Conservation (phyloP, 2,888 invertebrate species). For the Dermolepida albohirtum region DNA sequence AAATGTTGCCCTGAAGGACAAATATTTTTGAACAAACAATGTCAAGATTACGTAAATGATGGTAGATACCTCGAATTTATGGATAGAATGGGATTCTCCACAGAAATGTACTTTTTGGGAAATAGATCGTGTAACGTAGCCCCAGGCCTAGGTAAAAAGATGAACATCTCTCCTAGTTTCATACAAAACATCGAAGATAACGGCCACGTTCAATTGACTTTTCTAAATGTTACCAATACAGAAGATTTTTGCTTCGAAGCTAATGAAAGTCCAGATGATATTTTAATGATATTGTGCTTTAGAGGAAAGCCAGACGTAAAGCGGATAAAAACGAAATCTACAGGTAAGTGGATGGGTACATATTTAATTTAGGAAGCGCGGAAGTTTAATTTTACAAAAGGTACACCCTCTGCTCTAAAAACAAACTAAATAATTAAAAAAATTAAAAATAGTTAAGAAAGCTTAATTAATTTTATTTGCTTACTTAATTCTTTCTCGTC, state of each 20-base stretch:
- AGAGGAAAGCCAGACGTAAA: not conserved
- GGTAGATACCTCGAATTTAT: not conserved
- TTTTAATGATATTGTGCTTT: constrained; percentile 5
- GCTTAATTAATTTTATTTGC: too few species aligned
- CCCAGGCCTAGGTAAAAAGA: not conserved
- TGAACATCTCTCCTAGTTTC: not conserved
- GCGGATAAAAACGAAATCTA: too few species aligned
- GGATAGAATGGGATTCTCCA: not conserved
- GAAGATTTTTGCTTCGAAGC: constrained; percentile 6
- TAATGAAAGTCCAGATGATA: constrained; percentile 3
- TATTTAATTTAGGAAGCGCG: too few species aligned
- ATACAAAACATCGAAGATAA: constrained; percentile 5
- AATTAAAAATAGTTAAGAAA: too few species aligned
- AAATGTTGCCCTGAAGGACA: constrained; percentile 46
- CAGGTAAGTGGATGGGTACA: too few species aligned
- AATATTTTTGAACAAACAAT: constrained; percentile 30
- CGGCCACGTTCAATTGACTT: not conserved
- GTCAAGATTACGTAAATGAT: constrained; percentile 2
- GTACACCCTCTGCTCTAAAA: too few species aligned
- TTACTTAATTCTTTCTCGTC: too few species aligned
- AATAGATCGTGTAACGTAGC: not conserved
- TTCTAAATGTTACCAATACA: not conserved
- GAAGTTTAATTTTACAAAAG: too few species aligned
- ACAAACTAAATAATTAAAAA: too few species aligned
- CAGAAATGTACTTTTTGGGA: constrained; percentile 3